Conservation (phyloP, 2,888 invertebrate species). For the Conistra vaccinii region DNA sequence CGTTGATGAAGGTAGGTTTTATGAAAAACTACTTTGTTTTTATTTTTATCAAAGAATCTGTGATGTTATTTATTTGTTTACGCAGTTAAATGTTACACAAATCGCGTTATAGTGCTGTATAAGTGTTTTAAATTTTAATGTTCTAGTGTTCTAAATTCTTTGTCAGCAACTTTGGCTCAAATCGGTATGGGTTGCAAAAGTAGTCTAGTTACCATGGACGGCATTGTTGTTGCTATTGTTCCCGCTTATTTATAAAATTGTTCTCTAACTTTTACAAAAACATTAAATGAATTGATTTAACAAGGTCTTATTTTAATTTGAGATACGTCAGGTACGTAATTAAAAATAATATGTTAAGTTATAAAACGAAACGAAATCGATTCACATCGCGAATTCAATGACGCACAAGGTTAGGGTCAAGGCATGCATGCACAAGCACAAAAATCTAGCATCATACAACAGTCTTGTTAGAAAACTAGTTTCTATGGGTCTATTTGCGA, state of each 20-base stretch:
- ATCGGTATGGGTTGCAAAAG: slow-evolving; percentile 6
- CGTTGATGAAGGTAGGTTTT: slow-evolving; percentile 93
- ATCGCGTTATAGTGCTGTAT: neutral
- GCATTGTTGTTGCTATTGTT: no score
- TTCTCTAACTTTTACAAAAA: no score
- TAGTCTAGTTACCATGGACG: no score
- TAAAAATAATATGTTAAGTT: neutral
- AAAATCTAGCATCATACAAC: neutral
- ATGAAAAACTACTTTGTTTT: neutral
- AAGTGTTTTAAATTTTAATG: neutral
- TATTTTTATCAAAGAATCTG: slow-evolving; percentile 2
- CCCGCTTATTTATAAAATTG: no score
- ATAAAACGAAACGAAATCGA: neutral
- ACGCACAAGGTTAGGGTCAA: no score
- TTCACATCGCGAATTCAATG: no score
- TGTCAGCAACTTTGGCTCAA: slow-evolving; percentile 37
- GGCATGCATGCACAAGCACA: neutral
- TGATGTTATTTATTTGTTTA: slow-evolving; percentile 40
- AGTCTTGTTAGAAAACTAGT: neutral
- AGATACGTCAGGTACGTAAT: neutral
- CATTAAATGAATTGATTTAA: neutral
- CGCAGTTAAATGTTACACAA: slow-evolving; percentile 14
- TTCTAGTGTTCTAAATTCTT: slow-evolving; percentile 16
- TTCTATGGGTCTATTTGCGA: neutral
- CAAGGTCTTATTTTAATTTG: neutral